These are phyloP conservation scores for Celastrina argiolus DNA, from an alignment of 2,888 invertebrate genomes.

Conservation along the genomic window DNA sequence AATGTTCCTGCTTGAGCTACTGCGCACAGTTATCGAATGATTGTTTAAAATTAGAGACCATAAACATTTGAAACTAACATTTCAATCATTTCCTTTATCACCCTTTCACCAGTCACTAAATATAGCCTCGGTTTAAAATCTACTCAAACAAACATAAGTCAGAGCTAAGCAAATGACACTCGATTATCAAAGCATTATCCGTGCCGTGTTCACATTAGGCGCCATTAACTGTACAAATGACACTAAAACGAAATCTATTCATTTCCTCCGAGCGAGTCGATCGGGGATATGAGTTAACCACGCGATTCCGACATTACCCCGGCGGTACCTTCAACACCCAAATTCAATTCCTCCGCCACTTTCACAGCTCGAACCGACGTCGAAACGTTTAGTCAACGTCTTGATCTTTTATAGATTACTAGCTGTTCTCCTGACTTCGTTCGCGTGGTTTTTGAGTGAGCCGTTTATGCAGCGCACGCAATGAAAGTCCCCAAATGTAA, in stretches of 20 bases:
- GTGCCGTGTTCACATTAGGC: constrained; percentile 57
- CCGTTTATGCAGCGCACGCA: too few relatives aligned
- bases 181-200: constrained; percentile 43
- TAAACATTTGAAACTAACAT: background rate
- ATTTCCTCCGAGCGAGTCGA: constrained; percentile 73
- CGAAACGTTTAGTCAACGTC: background rate
- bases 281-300: constrained; percentile 73
- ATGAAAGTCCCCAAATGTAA: too few relatives aligned
- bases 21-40: too few relatives aligned
- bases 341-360: constrained; percentile 8
- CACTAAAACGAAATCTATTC: constrained; percentile 78
- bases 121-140: background rate
- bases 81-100: background rate
- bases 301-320: constrained; percentile 70
- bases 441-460: too few relatives aligned
- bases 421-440: too few relatives aligned
- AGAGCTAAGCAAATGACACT: constrained; percentile 30
- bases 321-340: constrained; percentile 35
- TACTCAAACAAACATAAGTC: constrained; percentile 3
- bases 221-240: constrained; percentile 76
- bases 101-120: background rate
- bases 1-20: too few relatives aligned
- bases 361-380: background rate
- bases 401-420: too few relatives aligned
- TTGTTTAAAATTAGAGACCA: too few relatives aligned